Evolutionary conservation across 2,113 vertebrate species (phyloP).

Genomic region (Anoplopoma fimbria): DNA sequence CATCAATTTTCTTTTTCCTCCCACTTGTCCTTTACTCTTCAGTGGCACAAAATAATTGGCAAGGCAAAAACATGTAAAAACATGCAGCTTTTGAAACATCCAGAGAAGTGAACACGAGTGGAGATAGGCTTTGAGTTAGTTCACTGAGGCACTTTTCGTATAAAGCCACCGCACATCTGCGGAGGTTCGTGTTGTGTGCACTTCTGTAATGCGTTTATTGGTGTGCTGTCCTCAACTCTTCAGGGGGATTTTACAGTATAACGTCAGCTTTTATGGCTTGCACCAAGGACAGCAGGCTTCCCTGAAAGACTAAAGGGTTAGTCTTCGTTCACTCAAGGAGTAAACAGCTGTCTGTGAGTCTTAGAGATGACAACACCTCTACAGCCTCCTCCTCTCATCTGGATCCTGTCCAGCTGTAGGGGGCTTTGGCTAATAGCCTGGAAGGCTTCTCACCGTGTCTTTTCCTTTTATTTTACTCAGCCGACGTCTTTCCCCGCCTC

Average conservation of each 20-base stretch:
- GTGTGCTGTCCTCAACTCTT: slow-evolving; percentile 17
- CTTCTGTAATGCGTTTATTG: slow-evolving; percentile 16
- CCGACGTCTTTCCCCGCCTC: slow-evolving; percentile 31
- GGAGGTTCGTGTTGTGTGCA: neutral
- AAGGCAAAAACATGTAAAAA: slow-evolving; percentile 56
- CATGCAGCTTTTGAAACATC: slow-evolving; percentile 30
- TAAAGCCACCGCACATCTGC: neutral
- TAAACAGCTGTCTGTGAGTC: slow-evolving; percentile 62
- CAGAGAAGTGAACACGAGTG: slow-evolving; percentile 23
- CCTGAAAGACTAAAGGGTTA: slow-evolving; percentile 48
- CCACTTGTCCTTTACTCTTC: slow-evolving; percentile 55
- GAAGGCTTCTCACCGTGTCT: slow-evolving; percentile 45
- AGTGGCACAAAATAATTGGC: slow-evolving; percentile 64
- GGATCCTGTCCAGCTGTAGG: slow-evolving; percentile 51
- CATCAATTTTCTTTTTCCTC: slow-evolving; percentile 25
- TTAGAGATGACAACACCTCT: slow-evolving; percentile 60
- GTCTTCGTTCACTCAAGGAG: slow-evolving; percentile 38
- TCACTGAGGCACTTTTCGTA: slow-evolving; percentile 4
- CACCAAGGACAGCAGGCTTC: slow-evolving; percentile 35
- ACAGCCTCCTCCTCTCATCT: slow-evolving; percentile 48
- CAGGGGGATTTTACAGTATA: slow-evolving; percentile 29
- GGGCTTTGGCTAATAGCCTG: slow-evolving; percentile 63
- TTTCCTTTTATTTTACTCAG: slow-evolving; percentile 53
- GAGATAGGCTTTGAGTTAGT: slow-evolving; percentile 38
- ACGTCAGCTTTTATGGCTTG: slow-evolving; percentile 23